A percentile compares a stretch with the other conserved stretches of the same genome.
phyloP scores from a whole-genome alignment of 2,113 vertebrate genomes.

The Lichenostomus cassidix region DNA sequence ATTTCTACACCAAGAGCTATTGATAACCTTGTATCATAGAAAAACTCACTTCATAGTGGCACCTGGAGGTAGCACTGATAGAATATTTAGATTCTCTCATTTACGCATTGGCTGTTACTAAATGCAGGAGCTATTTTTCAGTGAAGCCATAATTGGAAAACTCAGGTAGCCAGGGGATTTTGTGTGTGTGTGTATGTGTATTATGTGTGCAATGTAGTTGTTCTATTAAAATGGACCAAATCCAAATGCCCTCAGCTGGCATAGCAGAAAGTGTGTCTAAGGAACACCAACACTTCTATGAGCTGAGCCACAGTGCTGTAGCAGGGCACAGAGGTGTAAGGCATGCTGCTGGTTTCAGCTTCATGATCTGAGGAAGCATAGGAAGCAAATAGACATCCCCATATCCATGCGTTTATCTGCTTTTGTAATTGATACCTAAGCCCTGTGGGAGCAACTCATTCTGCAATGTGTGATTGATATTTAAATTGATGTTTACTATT shows the following conservation, averaged over 20 bases:
- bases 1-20: background rate
- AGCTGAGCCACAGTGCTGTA: background rate
- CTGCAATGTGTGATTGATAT: background rate
- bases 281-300: background rate
- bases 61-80: background rate
- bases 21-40: background rate
- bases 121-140: background rate
- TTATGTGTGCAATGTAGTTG: background rate
- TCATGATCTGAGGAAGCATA: background rate
- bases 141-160: background rate
- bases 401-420: background rate
- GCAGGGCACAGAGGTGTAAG: background rate
- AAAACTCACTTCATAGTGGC: background rate
- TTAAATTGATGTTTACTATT: background rate
- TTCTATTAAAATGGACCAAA: background rate
- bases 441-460: background rate
- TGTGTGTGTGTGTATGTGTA: background rate
- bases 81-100: background rate
- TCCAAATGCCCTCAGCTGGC: background rate
- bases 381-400: background rate
- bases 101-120: background rate
- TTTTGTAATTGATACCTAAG: background rate
- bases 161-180: background rate
- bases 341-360: background rate
- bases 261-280: background rate